These are phyloP conservation scores for Canis aureus DNA, from an alignment of 2,113 vertebrate species.

Conservation along the genomic window DNA sequence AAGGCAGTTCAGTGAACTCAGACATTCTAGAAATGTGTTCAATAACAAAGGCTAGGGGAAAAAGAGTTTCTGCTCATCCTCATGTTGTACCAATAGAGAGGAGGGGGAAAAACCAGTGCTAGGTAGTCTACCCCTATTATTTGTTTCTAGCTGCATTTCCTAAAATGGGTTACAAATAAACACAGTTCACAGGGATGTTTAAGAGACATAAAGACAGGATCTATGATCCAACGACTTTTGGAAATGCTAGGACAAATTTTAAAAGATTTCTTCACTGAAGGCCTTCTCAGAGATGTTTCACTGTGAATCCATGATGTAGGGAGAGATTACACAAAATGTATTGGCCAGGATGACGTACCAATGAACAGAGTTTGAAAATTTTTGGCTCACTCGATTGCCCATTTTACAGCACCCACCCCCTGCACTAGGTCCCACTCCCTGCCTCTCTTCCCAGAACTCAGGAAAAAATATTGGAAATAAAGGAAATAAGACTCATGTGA, in stretches of 20 bases:
- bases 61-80: neutral
- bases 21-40: slow-evolving; percentile 4
- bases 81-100: neutral
- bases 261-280: neutral
- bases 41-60: neutral
- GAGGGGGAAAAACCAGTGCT: neutral
- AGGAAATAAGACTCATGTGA: neutral
- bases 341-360: neutral
- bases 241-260: slow-evolving; percentile 16
- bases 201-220: neutral
- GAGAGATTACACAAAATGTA: neutral
- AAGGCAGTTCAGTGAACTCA: neutral
- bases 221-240: neutral
- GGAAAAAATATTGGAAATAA: neutral
- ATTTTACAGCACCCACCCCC: neutral
- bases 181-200: neutral
- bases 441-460: slow-evolving; percentile 15
- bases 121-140: neutral
- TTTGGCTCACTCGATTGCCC: neutral
- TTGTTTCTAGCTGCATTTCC: slow-evolving; percentile 17
- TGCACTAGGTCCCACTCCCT: neutral
- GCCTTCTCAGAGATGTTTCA: slow-evolving; percentile 6
- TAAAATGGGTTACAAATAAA: slow-evolving; percentile 7
- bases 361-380: neutral
- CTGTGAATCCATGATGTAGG: neutral